Percentiles rank a stretch among this genome's conserved stretches.
Evolutionary conservation across 2,888 invertebrate genomes (phyloP).

Genomic region (Norana najaformis): DNA sequence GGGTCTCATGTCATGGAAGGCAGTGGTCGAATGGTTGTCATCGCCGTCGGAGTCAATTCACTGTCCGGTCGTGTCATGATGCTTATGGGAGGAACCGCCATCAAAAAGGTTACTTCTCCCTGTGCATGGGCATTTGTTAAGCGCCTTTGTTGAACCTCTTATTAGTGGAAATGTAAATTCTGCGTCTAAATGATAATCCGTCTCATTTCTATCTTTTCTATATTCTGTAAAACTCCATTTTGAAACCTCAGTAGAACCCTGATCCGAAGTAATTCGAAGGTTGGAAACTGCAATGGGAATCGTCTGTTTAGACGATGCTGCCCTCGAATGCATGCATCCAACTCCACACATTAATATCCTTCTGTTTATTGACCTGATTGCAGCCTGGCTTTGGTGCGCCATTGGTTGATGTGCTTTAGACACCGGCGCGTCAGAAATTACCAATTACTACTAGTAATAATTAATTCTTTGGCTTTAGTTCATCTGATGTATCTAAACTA

Average conservation of each 20-base stretch:
- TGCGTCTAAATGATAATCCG: no score
- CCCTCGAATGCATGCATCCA: not conserved
- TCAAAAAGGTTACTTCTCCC: not conserved
- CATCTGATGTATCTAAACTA: not conserved
- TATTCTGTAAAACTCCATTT: not conserved
- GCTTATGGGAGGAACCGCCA: not conserved
- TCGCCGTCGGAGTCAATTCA: constrained; percentile 27
- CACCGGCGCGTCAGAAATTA: no score
- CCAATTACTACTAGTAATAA: no score
- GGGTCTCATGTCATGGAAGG: constrained; percentile 34
- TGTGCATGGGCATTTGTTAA: not conserved
- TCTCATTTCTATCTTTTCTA: not conserved
- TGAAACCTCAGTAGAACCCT: no score
- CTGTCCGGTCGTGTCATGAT: constrained; percentile 19
- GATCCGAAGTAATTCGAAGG: no score
- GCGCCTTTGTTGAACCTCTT: not conserved
- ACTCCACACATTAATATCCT: not conserved
- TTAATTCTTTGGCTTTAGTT: no score
- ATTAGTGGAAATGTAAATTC: not conserved
- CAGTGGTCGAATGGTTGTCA: constrained; percentile 34
- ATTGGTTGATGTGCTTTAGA: no score
- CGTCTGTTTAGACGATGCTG: not conserved
- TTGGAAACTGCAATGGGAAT: no score
- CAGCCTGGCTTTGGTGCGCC: no score
- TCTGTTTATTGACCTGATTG: not conserved